A percentile compares a stretch with the other conserved stretches of the same genome.
These are phyloP conservation scores for Ciconia maguari DNA, from an alignment of 2,113 vertebrate genomes.

Conservation along the genomic window DNA sequence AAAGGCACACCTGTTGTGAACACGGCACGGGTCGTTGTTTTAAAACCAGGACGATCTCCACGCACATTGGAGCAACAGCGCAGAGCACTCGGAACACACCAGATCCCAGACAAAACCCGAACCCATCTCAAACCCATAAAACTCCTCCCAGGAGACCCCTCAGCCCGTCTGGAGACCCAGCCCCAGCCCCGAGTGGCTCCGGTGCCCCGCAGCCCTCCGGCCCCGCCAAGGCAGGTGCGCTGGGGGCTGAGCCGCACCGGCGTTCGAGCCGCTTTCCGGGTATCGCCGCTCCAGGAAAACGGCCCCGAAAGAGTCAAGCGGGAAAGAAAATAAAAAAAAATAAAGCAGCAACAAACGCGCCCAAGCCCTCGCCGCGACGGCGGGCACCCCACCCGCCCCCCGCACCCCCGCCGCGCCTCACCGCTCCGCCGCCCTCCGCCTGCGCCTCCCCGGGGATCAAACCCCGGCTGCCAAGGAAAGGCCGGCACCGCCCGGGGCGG, in stretches of 20 bases:
- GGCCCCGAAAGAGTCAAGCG: neutral
- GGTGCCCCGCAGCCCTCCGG: no score
- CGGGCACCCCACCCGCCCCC: neutral
- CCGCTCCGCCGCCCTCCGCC: neutral
- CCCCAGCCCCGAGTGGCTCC: neutral
- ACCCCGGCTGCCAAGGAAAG: rapidly evolving
- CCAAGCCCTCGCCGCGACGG: neutral
- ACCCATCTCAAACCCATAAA: no score
- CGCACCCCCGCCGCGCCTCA: neutral
- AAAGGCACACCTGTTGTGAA: rapidly evolving
- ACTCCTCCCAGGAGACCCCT: no score
- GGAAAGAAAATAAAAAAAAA: neutral
- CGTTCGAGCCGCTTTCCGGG: neutral
- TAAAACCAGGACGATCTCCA: rapidly evolving
- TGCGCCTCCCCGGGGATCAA: neutral
- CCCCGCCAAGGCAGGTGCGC: neutral
- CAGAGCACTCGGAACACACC: rapidly evolving
- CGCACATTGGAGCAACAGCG: rapidly evolving
- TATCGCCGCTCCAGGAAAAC: neutral
- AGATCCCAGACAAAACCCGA: rapidly evolving
- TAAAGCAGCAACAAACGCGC: neutral
- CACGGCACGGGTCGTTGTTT: rapidly evolving
- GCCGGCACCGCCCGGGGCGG: neutral
- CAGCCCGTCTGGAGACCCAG: no score
- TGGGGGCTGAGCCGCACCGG: neutral